Conservation (phyloP, 2,888 invertebrate genomes). For the Panzeria rudis region DNA sequence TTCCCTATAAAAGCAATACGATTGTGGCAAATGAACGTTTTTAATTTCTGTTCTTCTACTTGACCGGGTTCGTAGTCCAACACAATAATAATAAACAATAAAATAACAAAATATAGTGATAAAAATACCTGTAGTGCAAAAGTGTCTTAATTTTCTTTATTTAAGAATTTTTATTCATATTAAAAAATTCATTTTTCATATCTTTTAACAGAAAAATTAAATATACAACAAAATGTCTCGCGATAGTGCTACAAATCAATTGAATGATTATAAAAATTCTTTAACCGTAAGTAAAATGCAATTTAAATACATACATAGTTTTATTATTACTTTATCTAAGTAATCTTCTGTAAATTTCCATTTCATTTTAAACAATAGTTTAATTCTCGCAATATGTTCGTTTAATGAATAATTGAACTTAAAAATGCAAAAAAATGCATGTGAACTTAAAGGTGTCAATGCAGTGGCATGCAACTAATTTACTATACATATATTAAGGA, state of each 20-base stretch:
- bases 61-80: conserved; percentile 67
- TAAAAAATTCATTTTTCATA: conserved; percentile 17
- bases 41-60: conserved; percentile 53
- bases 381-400: not conserved
- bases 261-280: conserved; percentile 86
- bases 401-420: not conserved
- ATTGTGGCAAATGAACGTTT: conserved; percentile 47
- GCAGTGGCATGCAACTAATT: not conserved
- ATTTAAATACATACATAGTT: not conserved
- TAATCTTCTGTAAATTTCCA: conserved; percentile 31
- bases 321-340: not conserved
- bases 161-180: conserved; percentile 2
- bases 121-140: conserved; percentile 15
- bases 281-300: conserved; percentile 85
- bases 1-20: conserved; percentile 57
- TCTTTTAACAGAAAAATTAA: conserved; percentile 33
- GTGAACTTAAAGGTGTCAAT: not conserved
- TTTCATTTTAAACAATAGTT: not conserved
- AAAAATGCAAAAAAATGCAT: conserved; percentile 17
- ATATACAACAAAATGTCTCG: conserved; percentile 81
- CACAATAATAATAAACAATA: conserved; percentile 19
- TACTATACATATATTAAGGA: not conserved
- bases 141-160: conserved; percentile 15
- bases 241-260: conserved; percentile 87
- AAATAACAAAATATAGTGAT: conserved; percentile 17